Base-by-base conservation (phyloP, 2,888 invertebrate species). In the Allygus modestus region DNA sequence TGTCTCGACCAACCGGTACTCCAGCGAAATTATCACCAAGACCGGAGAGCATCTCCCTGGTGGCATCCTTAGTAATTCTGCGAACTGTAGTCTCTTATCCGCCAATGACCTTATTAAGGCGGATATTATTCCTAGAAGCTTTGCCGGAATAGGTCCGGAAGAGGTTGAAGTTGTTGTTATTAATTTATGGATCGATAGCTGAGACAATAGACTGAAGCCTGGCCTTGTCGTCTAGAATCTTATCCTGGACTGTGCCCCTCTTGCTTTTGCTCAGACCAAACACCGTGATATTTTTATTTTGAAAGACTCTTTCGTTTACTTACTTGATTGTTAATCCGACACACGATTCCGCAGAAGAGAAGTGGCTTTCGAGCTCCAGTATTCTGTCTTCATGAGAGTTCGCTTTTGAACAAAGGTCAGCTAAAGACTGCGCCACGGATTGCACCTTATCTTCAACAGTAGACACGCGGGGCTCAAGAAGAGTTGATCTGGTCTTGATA, bases 61-160 rank as follows among this genome's bases (percentile, higher is more conserved):
- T 71, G 20, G 71, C 71, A 71, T 5, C 71, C n/a, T 71, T 71
- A 33, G 71, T 31, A 23, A 33, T 71, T 11, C 11, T 71, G 33
- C 71, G 71, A 33, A 71, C 71, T 9, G 71, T 15, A 33, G 71
- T 23, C 71, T 71, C 33, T 31, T 33, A 71, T 4, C 33, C 71
- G 31, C 4, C 37, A 37, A 37, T 37, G 9, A 37, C 37, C 37
- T 37, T 54, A 12, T 7, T n/a, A 54, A 12, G 54, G n/a, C 54
- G 54, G 54, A 15, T 2, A 54, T 15, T 15, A 54, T 54, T 54
- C 54, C 54, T 54, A 20, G 54, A 54, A 15, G 23, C 54, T 23
- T 54, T 54, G 54, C 54, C 54, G 9, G 9, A 4, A 37, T n/a
- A n/a, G 15, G 15, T 15, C 9, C 54, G 54, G 23, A 54, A 54